Evolutionary conservation across 2,113 vertebrate species (phyloP).

Genomic region (Oceanodroma tethys): DNA sequence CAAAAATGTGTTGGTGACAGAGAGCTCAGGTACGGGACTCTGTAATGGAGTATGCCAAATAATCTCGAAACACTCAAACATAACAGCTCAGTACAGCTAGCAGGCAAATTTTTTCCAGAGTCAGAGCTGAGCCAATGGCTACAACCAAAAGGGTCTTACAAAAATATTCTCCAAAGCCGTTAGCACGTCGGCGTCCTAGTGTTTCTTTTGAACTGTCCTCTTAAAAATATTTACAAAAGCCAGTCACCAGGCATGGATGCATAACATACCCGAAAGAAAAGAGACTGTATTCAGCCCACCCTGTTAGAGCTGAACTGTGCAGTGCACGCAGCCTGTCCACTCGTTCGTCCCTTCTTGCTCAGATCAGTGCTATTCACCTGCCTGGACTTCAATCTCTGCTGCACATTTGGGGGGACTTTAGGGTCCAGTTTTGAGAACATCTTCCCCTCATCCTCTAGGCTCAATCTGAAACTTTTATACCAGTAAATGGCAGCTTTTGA

Average conservation of each 20-base stretch:
- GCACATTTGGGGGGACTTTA: neutral
- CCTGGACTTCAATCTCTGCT: neutral
- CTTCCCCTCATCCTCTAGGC: neutral
- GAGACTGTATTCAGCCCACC: neutral
- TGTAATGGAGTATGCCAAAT: accelerated
- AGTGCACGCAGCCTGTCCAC: neutral
- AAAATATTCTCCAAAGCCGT: neutral
- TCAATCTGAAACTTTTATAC: neutral
- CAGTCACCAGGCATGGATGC: neutral
- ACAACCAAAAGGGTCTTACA: neutral
- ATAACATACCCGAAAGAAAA: neutral
- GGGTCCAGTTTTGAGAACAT: neutral
- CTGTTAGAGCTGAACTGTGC: neutral
- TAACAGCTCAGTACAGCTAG: neutral
- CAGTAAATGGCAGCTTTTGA: neutral
- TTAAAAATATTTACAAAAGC: neutral
- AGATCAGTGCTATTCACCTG: neutral
- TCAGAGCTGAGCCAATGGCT: neutral
- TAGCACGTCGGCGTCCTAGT: neutral
- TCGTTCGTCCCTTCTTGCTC: neutral
- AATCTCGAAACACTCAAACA: neutral
- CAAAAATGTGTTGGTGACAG: neutral
- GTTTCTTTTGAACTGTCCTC: neutral
- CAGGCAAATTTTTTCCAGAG: neutral
- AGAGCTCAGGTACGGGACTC: neutral